phyloP scores from a whole-genome alignment of 2,888 invertebrate species.

The Callyntrura guangdongensis region DNA sequence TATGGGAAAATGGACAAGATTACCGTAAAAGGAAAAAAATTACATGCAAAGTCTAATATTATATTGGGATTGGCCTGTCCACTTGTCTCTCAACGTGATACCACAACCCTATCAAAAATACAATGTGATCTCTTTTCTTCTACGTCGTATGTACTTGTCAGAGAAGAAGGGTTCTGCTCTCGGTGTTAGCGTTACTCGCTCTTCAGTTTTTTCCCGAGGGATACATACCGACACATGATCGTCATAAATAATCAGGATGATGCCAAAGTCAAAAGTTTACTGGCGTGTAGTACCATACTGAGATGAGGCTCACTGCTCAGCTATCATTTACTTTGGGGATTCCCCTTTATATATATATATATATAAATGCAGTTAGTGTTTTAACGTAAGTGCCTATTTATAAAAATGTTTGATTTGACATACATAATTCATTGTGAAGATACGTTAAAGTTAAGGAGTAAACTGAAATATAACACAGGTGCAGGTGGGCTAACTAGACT shows the following conservation, averaged over 20 bases:
- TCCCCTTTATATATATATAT: no score
- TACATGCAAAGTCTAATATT: conserved; percentile 33
- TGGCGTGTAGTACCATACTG: background rate
- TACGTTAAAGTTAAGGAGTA: background rate
- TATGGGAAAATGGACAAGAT: conserved; percentile 54
- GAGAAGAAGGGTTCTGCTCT: background rate
- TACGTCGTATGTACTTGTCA: background rate
- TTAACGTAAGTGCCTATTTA: background rate
- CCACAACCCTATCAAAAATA: background rate
- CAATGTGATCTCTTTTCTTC: background rate
- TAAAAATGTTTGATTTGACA: conserved; percentile 28
- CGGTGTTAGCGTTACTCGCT: background rate
- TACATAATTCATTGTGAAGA: conserved; percentile 12
- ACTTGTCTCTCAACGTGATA: conserved; percentile 47
- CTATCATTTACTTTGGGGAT: conserved; percentile 14
- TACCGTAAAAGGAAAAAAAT: conserved; percentile 64
- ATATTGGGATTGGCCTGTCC: conserved; percentile 30
- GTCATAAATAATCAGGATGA: conserved; percentile 1
- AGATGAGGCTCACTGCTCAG: background rate
- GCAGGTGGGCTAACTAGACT: conserved; percentile 31
- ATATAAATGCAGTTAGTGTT: background rate
- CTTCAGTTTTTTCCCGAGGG: conserved; percentile 25
- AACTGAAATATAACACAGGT: background rate
- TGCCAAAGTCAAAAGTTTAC: background rate
- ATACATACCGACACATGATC: background rate